Percentiles rank a stretch among this genome's conserved stretches.
Conservation (phyloP, 2,797 vertebrate genomes). For the Stomatorhinus walkeri region DNA sequence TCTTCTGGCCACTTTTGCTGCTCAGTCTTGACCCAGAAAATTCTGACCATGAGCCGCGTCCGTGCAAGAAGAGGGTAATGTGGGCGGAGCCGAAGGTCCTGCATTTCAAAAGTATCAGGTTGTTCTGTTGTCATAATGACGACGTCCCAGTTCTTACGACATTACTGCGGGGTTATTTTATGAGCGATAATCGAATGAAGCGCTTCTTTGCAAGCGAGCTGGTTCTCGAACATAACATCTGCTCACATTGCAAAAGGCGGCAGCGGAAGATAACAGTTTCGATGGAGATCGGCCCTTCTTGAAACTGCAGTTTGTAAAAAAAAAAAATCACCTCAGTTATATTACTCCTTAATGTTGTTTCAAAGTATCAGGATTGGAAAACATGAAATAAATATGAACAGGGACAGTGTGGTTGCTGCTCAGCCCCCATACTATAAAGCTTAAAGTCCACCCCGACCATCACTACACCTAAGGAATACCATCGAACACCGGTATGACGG, state of each 20-base stretch:
- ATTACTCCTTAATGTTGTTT: not conserved
- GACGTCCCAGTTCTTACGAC: not conserved
- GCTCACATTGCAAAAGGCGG: not conserved
- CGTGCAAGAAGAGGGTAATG: no score
- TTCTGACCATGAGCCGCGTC: not conserved
- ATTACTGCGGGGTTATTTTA: not conserved
- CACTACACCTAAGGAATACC: conserved; percentile 17
- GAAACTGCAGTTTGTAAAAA: not conserved
- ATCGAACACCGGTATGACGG: conserved; percentile 30
- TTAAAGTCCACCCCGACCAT: not conserved
- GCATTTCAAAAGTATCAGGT: not conserved
- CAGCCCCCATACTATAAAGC: not conserved
- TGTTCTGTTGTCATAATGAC: no score
- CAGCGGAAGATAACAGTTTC: not conserved
- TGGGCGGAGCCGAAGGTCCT: not conserved
- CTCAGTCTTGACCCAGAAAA: not conserved
- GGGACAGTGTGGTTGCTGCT: not conserved
- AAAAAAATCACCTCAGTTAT: not conserved
- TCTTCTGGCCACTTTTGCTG: not conserved
- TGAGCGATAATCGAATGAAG: not conserved
- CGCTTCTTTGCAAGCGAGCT: not conserved
- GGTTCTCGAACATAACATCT: not conserved
- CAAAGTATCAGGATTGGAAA: not conserved
- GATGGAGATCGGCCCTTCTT: not conserved
- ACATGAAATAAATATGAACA: not conserved